These are phyloP conservation scores for Muscicapa adusta DNA, from an alignment of 2,113 vertebrate genomes.

Conservation along the genomic window DNA sequence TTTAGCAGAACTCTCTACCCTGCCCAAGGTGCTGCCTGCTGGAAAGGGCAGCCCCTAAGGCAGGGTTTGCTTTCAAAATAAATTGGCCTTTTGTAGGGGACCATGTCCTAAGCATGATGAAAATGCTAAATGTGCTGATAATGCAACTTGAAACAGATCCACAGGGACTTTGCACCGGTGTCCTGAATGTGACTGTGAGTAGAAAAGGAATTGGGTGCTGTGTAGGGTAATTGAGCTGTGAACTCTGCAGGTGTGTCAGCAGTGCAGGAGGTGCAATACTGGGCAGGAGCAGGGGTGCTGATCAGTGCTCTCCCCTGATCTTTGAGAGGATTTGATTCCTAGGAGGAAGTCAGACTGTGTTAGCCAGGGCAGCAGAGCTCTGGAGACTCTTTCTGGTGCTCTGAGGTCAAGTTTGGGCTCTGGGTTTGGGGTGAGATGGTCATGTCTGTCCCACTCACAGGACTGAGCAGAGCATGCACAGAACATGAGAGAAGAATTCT, in stretches of 20 bases:
- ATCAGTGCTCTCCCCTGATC: not conserved
- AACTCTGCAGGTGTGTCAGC: not conserved
- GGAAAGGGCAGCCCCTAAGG: not conserved
- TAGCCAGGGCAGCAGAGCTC: not conserved
- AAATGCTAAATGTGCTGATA: conserved; percentile 45
- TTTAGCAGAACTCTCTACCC: not conserved
- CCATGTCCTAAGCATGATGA: not conserved
- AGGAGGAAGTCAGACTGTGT: not conserved
- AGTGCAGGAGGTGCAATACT: not conserved
- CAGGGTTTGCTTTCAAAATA: not conserved
- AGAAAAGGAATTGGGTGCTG: not conserved
- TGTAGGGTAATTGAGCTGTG: not conserved
- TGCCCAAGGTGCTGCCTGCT: not conserved
- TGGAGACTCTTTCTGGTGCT: not conserved
- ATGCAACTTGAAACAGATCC: not conserved
- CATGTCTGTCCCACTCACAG: not conserved
- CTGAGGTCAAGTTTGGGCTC: rapidly evolving
- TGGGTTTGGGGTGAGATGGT: not conserved
- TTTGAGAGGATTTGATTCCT: not conserved
- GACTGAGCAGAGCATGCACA: rapidly evolving
- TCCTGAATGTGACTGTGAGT: not conserved
- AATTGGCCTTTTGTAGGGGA: not conserved
- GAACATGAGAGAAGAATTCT: not conserved
- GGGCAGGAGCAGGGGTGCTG: not conserved
- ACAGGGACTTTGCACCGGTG: not conserved